Evolutionary conservation across 2,797 vertebrate genomes (phyloP).

Genomic region (Macropus fuliginosus): DNA sequence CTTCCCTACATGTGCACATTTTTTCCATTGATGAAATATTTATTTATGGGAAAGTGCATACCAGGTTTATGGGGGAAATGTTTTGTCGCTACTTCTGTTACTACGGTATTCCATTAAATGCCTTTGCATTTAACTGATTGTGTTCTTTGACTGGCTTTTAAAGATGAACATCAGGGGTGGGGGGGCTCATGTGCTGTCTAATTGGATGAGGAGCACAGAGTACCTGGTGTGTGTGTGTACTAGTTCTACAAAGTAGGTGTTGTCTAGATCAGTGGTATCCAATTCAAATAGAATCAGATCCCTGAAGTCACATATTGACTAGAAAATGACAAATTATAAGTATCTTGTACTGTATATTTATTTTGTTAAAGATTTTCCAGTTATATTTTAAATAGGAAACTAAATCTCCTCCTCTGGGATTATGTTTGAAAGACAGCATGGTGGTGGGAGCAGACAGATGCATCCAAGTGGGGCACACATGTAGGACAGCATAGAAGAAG

Average conservation of each 20-base stretch:
- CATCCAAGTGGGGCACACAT: background rate
- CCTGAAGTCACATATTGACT: background rate
- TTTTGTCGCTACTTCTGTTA: background rate
- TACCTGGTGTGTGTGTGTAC: background rate
- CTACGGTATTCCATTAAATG: background rate
- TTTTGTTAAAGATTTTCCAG: background rate
- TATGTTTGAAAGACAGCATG: background rate
- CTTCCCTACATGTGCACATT: background rate
- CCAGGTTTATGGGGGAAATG: background rate
- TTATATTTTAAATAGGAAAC: background rate
- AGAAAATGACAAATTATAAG: background rate
- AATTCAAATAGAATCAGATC: background rate
- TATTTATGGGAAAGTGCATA: background rate
- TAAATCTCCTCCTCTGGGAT: background rate
- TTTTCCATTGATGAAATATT: background rate
- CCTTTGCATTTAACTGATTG: background rate
- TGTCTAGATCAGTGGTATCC: background rate
- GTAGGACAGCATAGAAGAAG: background rate
- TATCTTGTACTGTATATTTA: background rate
- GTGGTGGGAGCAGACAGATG: background rate
- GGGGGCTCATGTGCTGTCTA: background rate
- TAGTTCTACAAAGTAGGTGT: background rate
- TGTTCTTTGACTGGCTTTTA: background rate
- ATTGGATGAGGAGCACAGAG: background rate
- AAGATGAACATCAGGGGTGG: background rate